Evolutionary conservation across 64 coral and sea anemone genomes (phyloP).

Genomic region (Hydrozoanthus tunicans): DNA sequence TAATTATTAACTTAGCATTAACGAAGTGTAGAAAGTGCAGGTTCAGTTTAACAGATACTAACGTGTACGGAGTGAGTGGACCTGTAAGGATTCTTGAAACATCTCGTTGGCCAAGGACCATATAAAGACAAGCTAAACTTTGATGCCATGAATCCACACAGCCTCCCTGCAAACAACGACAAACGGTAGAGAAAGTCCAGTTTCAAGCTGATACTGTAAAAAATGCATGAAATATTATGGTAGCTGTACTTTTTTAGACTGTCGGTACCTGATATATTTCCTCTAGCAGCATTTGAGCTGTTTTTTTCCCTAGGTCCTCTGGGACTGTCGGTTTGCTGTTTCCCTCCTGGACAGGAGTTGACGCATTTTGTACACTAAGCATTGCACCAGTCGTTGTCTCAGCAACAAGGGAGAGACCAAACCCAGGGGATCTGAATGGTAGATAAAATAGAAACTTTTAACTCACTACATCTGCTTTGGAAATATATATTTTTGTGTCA

Average conservation of each 20-base stretch:
- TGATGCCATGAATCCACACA: conserved; percentile 98
- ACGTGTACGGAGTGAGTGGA: conserved; percentile 95
- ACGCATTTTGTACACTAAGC: conserved; percentile 84
- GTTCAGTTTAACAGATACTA: conserved; percentile 26
- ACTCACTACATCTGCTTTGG: not conserved
- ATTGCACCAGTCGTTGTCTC: conserved; percentile 92
- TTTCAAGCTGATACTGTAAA: too few species aligned
- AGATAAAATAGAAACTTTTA: not conserved
- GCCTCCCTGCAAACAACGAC: conserved; percentile 68
- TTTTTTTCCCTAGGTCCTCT: conserved; percentile 88
- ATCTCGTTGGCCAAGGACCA: conserved; percentile 94
- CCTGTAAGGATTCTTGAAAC: conserved; percentile 93
- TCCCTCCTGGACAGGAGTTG: conserved; percentile 65
- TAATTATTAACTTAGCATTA: too few species aligned
- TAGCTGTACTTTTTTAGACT: too few species aligned
- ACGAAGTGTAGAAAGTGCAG: too few species aligned
- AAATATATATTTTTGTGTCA: not conserved
- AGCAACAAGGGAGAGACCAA: conserved; percentile 94
- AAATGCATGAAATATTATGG: too few species aligned
- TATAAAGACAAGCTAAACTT: conserved; percentile 84
- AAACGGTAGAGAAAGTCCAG: not conserved
- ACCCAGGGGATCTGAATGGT: conserved; percentile 79
- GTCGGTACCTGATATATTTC: conserved; percentile 92
- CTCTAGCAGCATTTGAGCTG: conserved; percentile 74
- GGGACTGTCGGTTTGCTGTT: conserved; percentile 60